phyloP scores from a whole-genome alignment of 2,797 vertebrate genomes.

The Microctenopoma lineatum region DNA sequence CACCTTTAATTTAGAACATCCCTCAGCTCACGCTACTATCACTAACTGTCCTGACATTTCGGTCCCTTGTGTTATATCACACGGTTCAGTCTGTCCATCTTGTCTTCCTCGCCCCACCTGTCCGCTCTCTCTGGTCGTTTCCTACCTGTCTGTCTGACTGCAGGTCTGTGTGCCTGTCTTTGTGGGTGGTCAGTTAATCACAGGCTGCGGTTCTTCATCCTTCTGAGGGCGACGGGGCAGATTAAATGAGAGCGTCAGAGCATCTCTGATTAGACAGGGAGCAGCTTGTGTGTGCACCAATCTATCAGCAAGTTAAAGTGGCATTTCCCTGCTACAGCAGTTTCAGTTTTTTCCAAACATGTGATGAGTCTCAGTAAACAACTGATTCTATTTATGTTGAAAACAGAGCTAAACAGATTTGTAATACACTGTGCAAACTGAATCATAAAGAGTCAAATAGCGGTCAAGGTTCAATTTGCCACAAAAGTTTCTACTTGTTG shows the following conservation, averaged over 20 bases:
- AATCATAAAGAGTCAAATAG: no score
- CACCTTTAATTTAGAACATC: no score
- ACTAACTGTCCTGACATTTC: neutral
- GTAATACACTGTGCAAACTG: no score
- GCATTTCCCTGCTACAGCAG: conserved; percentile 25
- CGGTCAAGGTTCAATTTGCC: no score
- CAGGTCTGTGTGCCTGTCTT: conserved; percentile 28
- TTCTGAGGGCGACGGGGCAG: conserved; percentile 53
- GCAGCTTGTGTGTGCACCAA: conserved; percentile 52
- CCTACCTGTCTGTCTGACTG: conserved; percentile 29
- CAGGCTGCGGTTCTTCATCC: conserved; percentile 55
- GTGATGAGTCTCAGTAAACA: conserved; percentile 32
- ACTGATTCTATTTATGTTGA: conserved; percentile 3
- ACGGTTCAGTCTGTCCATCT: neutral
- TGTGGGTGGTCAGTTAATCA: conserved; percentile 64
- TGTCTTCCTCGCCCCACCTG: conserved; percentile 18
- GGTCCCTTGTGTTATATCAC: no score
- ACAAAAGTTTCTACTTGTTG: no score
- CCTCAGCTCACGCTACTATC: no score
- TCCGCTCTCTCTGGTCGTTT: conserved; percentile 2
- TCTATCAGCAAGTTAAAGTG: conserved; percentile 54
- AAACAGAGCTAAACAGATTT: neutral
- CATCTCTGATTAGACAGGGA: conserved; percentile 63
- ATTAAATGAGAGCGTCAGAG: conserved; percentile 50
- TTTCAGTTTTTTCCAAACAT: conserved; percentile 26